Evolutionary conservation across 2,888 invertebrate species (phyloP).

Genomic region (Nudaria mundana): DNA sequence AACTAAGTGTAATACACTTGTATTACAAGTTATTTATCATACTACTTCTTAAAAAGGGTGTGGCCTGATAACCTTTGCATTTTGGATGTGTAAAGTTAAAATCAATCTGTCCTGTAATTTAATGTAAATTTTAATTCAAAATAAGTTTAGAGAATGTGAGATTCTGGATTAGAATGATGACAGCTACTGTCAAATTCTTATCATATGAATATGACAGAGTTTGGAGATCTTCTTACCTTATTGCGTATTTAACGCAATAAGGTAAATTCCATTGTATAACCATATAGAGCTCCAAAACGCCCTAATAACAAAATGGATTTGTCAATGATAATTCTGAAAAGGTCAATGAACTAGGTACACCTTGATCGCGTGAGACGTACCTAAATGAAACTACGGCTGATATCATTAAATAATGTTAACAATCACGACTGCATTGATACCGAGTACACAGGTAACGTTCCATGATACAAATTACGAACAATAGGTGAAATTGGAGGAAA

Average conservation of each 20-base stretch:
- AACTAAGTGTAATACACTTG: too few relatives aligned
- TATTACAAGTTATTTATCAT: slow-evolving; percentile 1
- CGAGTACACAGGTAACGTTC: slow-evolving; percentile 50
- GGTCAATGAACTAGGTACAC: slow-evolving; percentile 45
- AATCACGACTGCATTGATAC: slow-evolving; percentile 43
- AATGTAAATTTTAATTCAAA: too few relatives aligned
- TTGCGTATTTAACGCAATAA: too few relatives aligned
- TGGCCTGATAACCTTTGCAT: slow-evolving; percentile 25
- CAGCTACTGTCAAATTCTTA: slow-evolving; percentile 17
- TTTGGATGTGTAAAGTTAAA: too few relatives aligned
- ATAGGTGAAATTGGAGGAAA: slow-evolving; percentile 66
- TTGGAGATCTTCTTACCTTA: too few relatives aligned
- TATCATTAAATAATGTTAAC: slow-evolving; percentile 11
- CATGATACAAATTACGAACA: slow-evolving; percentile 57
- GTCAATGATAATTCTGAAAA: slow-evolving; percentile 46
- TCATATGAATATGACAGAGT: slow-evolving; percentile 20
- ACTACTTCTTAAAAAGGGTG: slow-evolving; percentile 22
- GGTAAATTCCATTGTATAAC: too few relatives aligned
- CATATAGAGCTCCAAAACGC: slow-evolving; percentile 18
- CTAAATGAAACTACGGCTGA: too few relatives aligned
- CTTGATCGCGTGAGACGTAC: slow-evolving; percentile 18
- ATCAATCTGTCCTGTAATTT: too few relatives aligned
- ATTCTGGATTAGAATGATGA: slow-evolving; percentile 11
- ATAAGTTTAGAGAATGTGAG: too few relatives aligned
- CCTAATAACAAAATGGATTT: slow-evolving; percentile 36